phyloP scores from a whole-genome alignment of 2,888 invertebrate species.

The Monopis laevigella region DNA sequence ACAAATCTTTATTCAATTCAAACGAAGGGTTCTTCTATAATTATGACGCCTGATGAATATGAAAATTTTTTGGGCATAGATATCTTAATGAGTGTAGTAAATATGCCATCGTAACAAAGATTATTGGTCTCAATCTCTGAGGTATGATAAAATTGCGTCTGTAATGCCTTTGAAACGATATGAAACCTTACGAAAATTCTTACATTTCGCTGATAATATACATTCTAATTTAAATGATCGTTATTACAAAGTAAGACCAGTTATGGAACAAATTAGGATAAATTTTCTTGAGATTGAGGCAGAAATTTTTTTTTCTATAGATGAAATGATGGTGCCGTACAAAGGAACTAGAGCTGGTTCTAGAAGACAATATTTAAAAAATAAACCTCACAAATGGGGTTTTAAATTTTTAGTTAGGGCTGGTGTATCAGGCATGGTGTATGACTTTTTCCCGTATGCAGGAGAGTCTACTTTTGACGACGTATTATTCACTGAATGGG shows the following conservation, averaged over 20 bases:
- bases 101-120: too few species aligned
- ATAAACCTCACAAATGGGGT: conserved; percentile 33
- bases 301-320: conserved; percentile 24
- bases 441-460: conserved; percentile 23
- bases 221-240: too few species aligned
- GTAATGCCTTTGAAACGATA: too few species aligned
- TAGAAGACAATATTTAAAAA: conserved; percentile 28
- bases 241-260: too few species aligned
- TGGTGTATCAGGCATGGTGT: conserved; percentile 29
- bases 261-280: neutral
- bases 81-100: conserved; percentile 2
- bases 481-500: conserved; percentile 13
- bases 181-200: too few species aligned
- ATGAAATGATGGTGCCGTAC: conserved; percentile 33
- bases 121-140: too few species aligned
- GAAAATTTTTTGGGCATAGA: conserved; percentile 11
- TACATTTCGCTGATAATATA: too few species aligned
- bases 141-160: too few species aligned
- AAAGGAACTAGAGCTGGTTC: conserved; percentile 30
- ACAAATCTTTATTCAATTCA: conserved; percentile 8
- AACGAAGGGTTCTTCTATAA: conserved; percentile 3
- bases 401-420: conserved; percentile 30
- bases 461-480: conserved; percentile 15
- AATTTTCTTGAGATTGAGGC: conserved; percentile 7
- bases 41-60: conserved; percentile 7